These are phyloP conservation scores for Amphipoea oculea DNA, from an alignment of 2,888 invertebrate genomes.

Conservation along the genomic window DNA sequence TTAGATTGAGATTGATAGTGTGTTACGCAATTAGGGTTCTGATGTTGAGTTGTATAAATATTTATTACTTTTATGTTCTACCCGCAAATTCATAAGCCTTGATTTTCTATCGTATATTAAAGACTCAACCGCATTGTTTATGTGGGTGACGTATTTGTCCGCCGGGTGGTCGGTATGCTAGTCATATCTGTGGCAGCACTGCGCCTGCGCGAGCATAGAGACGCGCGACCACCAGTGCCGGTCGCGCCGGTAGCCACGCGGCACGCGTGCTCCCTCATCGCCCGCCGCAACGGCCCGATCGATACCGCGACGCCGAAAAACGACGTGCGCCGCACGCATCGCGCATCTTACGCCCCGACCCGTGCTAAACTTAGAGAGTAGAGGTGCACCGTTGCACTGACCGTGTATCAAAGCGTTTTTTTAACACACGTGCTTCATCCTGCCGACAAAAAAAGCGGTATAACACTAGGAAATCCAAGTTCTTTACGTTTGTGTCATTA, in stretches of 20 bases:
- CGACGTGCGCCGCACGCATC: slow-evolving; percentile 72
- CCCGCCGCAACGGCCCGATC: slow-evolving; percentile 69
- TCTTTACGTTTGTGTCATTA: slow-evolving; percentile 55
- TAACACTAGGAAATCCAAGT: slow-evolving; percentile 51
- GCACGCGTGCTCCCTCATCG: slow-evolving; percentile 82
- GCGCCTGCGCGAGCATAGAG: slow-evolving; percentile 83
- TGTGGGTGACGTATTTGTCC: slow-evolving; percentile 65
- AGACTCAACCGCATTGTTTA: slow-evolving; percentile 64
- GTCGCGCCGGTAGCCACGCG: slow-evolving; percentile 88
- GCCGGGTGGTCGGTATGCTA: slow-evolving; percentile 62
- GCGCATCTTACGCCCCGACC: slow-evolving; percentile 75
- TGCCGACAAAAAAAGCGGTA: slow-evolving; percentile 58
- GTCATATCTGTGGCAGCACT: slow-evolving; percentile 68
- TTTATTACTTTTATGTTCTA: slow-evolving; percentile 9
- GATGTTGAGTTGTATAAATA: neutral
- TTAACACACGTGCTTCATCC: slow-evolving; percentile 70
- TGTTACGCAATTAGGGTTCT: no score
- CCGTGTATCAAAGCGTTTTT: slow-evolving; percentile 72
- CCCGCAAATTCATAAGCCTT: slow-evolving; percentile 15
- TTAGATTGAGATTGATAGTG: no score
- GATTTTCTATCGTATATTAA: slow-evolving; percentile 39
- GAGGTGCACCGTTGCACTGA: slow-evolving; percentile 84
- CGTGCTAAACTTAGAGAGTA: slow-evolving; percentile 80
- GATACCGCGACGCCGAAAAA: slow-evolving; percentile 73
- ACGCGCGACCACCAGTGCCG: slow-evolving; percentile 83